These are phyloP conservation scores for Myodes glareolus DNA, from an alignment of 2,113 vertebrate species.

Conservation along the genomic window DNA sequence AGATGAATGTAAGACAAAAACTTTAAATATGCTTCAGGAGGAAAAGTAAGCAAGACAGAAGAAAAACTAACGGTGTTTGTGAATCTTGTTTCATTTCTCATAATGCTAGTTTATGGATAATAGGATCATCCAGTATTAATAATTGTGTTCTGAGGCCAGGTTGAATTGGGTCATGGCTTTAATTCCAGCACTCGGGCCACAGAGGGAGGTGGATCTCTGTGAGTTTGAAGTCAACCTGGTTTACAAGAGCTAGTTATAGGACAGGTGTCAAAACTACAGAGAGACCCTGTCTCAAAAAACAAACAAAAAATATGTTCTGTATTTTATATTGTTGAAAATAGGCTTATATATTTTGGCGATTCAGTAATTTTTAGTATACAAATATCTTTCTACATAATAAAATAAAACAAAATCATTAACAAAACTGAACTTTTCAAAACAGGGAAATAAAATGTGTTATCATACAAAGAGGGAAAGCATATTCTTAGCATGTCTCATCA, in stretches of 20 bases:
- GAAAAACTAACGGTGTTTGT: neutral
- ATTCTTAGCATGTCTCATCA: neutral
- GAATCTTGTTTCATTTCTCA: neutral
- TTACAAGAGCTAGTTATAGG: no score
- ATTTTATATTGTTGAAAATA: neutral
- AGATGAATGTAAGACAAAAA: neutral
- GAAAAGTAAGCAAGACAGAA: neutral
- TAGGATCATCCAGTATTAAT: neutral
- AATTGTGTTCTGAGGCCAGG: neutral
- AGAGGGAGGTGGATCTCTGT: no score
- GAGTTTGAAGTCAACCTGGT: no score
- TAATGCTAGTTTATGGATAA: neutral
- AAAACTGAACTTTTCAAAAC: constrained; percentile 19
- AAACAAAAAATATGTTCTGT: neutral
- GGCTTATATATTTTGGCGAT: neutral
- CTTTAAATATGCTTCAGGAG: neutral
- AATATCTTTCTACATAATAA: neutral
- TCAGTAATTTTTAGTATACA: neutral
- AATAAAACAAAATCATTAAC: neutral
- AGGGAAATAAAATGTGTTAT: constrained; percentile 2
- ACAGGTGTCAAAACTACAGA: no score
- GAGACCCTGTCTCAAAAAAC: no score
- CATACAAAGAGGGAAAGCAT: neutral
- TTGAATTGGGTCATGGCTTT: no score
- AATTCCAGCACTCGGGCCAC: no score